Evolutionary conservation across 1,140 invertebrate genomes (phyloP).

Genomic region (Philotrypesis tridentata): DNA sequence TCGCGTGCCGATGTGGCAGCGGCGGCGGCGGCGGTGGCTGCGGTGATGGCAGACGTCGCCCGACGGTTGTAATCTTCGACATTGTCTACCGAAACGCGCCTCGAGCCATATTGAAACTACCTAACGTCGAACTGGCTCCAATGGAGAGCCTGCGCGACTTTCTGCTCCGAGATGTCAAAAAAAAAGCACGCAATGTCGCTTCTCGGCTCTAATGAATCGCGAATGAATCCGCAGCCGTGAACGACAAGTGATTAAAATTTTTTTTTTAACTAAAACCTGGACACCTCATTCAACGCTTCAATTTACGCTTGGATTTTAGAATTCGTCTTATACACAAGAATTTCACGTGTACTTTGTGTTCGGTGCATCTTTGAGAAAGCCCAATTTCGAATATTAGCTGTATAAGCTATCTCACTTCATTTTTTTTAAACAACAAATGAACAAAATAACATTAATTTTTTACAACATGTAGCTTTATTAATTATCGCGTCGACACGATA

Average conservation of each 20-base stretch:
- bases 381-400: no score
- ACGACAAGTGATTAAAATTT: constrained; percentile 47
- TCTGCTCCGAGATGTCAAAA: not conserved
- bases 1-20: not conserved
- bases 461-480: no score
- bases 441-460: no score
- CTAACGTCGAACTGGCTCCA: constrained; percentile 56
- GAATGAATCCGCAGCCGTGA: constrained; percentile 41
- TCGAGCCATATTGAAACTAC: constrained; percentile 65
- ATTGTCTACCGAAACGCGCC: constrained; percentile 68
- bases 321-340: not conserved
- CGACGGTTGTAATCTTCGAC: constrained; percentile 69
- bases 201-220: constrained; percentile 41
- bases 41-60: not conserved
- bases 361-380: no score
- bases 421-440: no score
- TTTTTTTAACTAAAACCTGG: not conserved
- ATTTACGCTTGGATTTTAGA: not conserved
- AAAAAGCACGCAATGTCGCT: not conserved
- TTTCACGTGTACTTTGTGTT: not conserved
- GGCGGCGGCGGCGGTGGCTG: not conserved
- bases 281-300: not conserved
- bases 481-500: no score
- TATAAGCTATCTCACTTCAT: no score
- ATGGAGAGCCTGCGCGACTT: constrained; percentile 7